Conservation (phyloP, 2,113 vertebrate genomes). For the Mirounga angustirostris region DNA sequence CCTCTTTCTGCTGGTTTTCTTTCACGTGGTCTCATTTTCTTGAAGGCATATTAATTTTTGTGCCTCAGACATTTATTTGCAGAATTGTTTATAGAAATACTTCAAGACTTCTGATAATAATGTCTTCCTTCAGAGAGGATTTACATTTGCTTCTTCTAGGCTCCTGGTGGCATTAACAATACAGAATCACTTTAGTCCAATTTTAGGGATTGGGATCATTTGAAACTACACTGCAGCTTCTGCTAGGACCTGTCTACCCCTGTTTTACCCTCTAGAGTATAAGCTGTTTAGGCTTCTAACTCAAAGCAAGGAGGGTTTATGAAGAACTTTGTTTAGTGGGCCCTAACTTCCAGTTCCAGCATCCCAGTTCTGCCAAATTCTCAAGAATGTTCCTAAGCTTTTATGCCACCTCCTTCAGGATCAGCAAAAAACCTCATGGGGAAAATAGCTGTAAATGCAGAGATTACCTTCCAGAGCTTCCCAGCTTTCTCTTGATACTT, state of each 20-base stretch:
- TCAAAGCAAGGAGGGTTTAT: background rate
- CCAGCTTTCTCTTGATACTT: background rate
- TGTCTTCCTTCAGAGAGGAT: background rate
- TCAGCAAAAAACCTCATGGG: background rate
- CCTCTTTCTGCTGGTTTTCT: background rate
- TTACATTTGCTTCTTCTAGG: background rate
- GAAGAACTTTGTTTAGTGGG: background rate
- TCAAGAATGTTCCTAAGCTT: background rate
- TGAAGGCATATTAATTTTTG: background rate
- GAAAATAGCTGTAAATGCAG: background rate
- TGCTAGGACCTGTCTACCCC: background rate
- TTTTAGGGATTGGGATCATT: background rate
- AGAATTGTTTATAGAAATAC: constrained; percentile 38
- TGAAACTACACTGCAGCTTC: background rate
- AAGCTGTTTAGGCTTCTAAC: background rate
- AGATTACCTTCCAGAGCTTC: background rate
- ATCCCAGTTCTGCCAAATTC: background rate
- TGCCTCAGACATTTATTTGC: background rate
- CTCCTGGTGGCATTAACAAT: background rate
- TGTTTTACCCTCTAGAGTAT: background rate
- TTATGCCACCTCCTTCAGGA: background rate
- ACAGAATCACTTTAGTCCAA: background rate
- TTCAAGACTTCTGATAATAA: background rate
- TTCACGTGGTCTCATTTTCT: background rate
- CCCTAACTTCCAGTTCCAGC: background rate